Conservation (phyloP, 2,888 invertebrate genomes). For the Microchrysa polita region DNA sequence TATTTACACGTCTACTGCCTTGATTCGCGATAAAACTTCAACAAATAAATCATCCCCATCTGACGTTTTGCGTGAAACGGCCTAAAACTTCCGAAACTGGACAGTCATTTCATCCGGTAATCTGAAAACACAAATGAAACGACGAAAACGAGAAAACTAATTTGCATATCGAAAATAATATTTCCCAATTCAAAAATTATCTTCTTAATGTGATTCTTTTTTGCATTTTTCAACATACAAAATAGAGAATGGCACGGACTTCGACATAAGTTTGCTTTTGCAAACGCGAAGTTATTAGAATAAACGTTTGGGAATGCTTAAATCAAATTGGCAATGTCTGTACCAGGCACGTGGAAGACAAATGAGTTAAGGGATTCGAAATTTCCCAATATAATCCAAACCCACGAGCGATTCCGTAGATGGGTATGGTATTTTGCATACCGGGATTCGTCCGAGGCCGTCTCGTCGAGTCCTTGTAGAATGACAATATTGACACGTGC, state of each 20-base stretch:
- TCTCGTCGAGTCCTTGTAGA: neutral
- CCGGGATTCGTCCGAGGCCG: neutral
- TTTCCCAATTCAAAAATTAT: slow-evolving; percentile 21
- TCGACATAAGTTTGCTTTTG: neutral
- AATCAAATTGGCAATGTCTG: neutral
- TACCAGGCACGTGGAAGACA: slow-evolving; percentile 14
- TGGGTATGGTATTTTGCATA: neutral
- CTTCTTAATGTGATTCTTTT: slow-evolving; percentile 7
- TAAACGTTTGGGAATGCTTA: neutral
- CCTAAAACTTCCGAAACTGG: neutral
- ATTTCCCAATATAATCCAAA: neutral
- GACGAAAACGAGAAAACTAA: neutral
- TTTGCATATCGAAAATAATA: slow-evolving; percentile 28
- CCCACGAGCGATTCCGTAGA: neutral
- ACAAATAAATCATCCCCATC: slow-evolving; percentile 26
- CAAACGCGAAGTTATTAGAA: neutral
- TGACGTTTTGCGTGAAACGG: slow-evolving; percentile 17
- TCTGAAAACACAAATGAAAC: slow-evolving; percentile 25
- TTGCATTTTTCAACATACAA: neutral
- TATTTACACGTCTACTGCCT: slow-evolving; percentile 3
- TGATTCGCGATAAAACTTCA: slow-evolving; percentile 26
- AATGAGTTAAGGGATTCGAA: neutral
- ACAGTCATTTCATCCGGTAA: slow-evolving; percentile 23
- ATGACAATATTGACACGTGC: slow-evolving; percentile 11
- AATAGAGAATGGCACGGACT: neutral